These are phyloP conservation scores for Aplocera efformata DNA, from an alignment of 2,888 invertebrate genomes.

Conservation along the genomic window DNA sequence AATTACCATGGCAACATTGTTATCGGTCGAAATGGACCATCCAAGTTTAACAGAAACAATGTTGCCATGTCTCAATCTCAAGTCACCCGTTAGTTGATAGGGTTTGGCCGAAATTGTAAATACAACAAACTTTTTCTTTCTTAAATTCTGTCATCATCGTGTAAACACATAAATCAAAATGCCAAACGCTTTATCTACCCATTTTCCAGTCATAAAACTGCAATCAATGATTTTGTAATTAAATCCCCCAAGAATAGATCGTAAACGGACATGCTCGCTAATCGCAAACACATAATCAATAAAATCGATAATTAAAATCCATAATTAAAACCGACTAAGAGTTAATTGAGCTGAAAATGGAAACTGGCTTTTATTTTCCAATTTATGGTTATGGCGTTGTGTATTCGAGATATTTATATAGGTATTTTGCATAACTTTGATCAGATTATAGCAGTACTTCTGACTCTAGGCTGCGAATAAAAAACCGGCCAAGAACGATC, in stretches of 20 bases:
- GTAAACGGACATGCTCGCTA: constrained; percentile 73
- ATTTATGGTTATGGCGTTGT: constrained; percentile 13
- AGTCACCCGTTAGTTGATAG: too few relatives aligned
- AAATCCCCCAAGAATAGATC: constrained; percentile 62
- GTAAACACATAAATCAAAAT: background rate
- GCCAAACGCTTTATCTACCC: constrained; percentile 9
- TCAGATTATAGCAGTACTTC: too few relatives aligned
- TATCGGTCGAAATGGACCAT: too few relatives aligned
- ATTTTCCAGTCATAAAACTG: constrained; percentile 44
- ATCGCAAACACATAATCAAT: constrained; percentile 75
- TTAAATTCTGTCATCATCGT: background rate
- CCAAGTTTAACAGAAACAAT: too few relatives aligned
- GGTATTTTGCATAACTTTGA: too few relatives aligned
- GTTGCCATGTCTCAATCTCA: too few relatives aligned
- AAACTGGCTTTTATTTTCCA: constrained; percentile 50
- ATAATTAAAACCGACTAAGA: constrained; percentile 68
- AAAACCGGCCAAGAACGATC: too few relatives aligned
- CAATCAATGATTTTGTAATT: constrained; percentile 68
- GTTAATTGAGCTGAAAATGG: constrained; percentile 77
- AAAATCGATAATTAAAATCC: constrained; percentile 72
- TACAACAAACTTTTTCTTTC: too few relatives aligned
- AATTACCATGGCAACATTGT: too few relatives aligned
- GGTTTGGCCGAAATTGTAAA: too few relatives aligned
- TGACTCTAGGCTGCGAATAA: too few relatives aligned
- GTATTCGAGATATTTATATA: constrained; percentile 3